phyloP scores from a whole-genome alignment of 1,140 invertebrate genomes.

The Ptiloglossa arizonensis region DNA sequence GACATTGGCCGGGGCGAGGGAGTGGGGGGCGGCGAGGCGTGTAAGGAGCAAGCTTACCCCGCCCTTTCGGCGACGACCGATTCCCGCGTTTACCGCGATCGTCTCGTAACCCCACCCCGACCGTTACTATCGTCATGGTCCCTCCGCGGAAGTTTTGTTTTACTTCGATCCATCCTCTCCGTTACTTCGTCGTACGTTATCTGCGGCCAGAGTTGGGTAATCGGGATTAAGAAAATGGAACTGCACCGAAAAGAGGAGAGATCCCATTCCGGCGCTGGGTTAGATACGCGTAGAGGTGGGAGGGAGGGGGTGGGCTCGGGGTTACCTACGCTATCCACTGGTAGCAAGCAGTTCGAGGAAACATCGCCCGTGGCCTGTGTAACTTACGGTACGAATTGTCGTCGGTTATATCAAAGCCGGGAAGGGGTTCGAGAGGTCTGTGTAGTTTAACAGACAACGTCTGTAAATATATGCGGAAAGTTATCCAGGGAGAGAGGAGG shows the following conservation, averaged over 20 bases:
- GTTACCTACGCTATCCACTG: too few relatives aligned
- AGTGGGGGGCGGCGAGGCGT: too few relatives aligned
- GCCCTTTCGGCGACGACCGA: too few relatives aligned
- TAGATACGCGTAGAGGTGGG: too few relatives aligned
- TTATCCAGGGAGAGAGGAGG: slow-evolving; percentile 51
- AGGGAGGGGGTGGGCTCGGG: too few relatives aligned
- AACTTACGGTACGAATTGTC: slow-evolving; percentile 74
- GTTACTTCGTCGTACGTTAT: slow-evolving; percentile 35
- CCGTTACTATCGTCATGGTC: too few relatives aligned
- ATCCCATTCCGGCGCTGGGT: not conserved
- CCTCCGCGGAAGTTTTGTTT: slow-evolving; percentile 9
- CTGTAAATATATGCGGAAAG: slow-evolving; percentile 75
- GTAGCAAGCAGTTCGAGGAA: slow-evolving; percentile 18
- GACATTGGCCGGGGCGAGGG: too few relatives aligned
- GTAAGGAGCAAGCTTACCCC: too few relatives aligned
- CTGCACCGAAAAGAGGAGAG: slow-evolving; percentile 28
- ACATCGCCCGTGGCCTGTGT: slow-evolving; percentile 68
- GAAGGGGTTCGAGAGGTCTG: slow-evolving; percentile 57
- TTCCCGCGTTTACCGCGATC: not conserved
- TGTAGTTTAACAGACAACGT: slow-evolving; percentile 67
- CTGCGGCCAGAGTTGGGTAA: not conserved
- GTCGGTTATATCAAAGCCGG: slow-evolving; percentile 71
- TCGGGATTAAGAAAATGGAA: slow-evolving; percentile 41
- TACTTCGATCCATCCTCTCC: too few relatives aligned
- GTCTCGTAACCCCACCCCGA: too few relatives aligned